A percentile compares a stretch with the other conserved stretches of the same genome.
Conservation (phyloP, 2,113 vertebrate species). For the Thymallus thymallus region DNA sequence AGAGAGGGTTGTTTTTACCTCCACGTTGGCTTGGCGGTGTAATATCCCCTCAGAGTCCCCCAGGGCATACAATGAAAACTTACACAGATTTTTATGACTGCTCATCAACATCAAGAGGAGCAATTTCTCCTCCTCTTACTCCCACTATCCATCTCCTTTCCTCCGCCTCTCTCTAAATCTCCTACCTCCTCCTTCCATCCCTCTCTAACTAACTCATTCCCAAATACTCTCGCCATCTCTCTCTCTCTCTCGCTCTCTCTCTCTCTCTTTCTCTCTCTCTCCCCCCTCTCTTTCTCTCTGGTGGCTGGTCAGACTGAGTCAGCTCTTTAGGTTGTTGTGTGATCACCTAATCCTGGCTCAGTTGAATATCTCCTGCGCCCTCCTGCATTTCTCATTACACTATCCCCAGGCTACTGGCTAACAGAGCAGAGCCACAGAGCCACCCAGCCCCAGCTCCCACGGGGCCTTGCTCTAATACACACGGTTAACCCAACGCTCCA, state of each 20-base stretch:
- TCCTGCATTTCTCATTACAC: conserved; percentile 35
- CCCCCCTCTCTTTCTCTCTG: neutral
- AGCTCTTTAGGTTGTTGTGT: conserved; percentile 18
- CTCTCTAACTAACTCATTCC: too few species aligned
- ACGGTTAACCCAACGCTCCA: conserved; percentile 44
- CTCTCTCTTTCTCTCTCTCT: neutral
- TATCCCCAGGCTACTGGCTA: conserved; percentile 36
- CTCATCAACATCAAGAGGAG: neutral
- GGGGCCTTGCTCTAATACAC: conserved; percentile 42
- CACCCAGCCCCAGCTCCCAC: conserved; percentile 20
- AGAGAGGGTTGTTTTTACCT: conserved; percentile 21
- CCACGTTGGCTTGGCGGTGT: neutral
- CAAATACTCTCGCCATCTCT: neutral
- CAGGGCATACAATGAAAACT: neutral
- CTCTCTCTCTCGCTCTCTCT: neutral
- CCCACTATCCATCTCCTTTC: neutral
- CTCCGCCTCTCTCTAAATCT: neutral
- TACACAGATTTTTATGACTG: neutral
- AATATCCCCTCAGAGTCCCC: neutral
- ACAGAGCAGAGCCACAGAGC: conserved; percentile 29
- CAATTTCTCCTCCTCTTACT: neutral
- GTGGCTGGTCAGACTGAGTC: conserved; percentile 5
- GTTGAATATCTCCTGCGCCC: conserved; percentile 32
- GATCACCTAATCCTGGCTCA: conserved; percentile 19
- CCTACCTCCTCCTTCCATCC: neutral